Conservation (phyloP, 2,797 vertebrate genomes). For the Ctenopoma kingsleyae region DNA sequence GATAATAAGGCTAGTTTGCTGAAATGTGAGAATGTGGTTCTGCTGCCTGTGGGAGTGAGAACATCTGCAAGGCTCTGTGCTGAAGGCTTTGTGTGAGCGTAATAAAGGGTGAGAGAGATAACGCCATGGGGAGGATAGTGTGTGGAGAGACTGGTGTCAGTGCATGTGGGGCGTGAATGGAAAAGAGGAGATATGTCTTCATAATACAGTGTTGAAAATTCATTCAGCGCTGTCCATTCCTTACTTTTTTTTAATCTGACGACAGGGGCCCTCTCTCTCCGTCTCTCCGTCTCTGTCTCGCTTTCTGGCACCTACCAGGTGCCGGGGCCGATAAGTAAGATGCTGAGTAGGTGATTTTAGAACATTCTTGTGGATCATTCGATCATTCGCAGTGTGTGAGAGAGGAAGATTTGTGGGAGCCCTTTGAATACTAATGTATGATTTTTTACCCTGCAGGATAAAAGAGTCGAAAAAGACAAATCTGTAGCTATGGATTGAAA, state of each 20-base stretch:
- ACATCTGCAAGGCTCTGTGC: slow-evolving; percentile 66
- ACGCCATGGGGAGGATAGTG: slow-evolving; percentile 60
- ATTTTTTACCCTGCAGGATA: slow-evolving; percentile 43
- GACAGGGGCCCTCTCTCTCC: slow-evolving; percentile 35
- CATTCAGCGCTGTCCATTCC: slow-evolving; percentile 58
- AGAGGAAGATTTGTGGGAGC: slow-evolving; percentile 58
- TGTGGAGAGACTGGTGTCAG: slow-evolving; percentile 64
- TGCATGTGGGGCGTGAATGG: slow-evolving; percentile 62
- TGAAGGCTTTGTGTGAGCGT: slow-evolving; percentile 70
- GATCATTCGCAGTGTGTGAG: slow-evolving; percentile 58
- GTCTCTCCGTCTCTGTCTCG: slow-evolving; percentile 41
- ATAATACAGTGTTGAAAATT: slow-evolving; percentile 78
- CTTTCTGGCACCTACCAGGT: slow-evolving; percentile 71
- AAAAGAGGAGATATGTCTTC: slow-evolving; percentile 78
- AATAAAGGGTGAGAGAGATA: slow-evolving; percentile 80
- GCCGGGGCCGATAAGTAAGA: slow-evolving; percentile 66
- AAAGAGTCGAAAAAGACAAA: slow-evolving; percentile 44
- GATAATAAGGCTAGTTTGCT: slow-evolving; percentile 68
- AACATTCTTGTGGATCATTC: slow-evolving; percentile 69
- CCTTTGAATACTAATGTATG: slow-evolving; percentile 65
- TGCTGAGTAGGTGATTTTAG: slow-evolving; percentile 75
- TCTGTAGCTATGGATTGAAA: slow-evolving; percentile 20
- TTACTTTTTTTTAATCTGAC: slow-evolving; percentile 62
- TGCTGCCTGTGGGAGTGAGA: slow-evolving; percentile 60
- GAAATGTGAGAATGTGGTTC: slow-evolving; percentile 60